phyloP scores from a whole-genome alignment of 1,140 invertebrate genomes.

The Leptinotarsa texana region DNA sequence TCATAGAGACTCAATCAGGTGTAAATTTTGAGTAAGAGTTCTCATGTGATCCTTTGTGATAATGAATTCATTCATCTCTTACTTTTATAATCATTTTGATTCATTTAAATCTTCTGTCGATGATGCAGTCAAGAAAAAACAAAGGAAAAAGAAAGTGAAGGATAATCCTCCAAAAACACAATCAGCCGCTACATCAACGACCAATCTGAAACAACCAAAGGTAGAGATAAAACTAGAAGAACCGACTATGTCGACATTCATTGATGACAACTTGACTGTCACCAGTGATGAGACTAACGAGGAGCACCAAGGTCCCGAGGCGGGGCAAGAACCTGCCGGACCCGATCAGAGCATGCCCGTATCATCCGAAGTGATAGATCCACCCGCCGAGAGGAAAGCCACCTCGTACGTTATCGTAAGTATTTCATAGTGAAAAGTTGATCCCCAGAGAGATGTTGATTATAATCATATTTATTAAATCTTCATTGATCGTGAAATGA shows the following conservation, averaged over 20 bases:
- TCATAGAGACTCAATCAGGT: too few species aligned
- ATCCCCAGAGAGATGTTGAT: too few species aligned
- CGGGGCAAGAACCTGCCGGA: slow-evolving; percentile 62
- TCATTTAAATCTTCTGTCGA: too few species aligned
- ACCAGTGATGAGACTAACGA: slow-evolving; percentile 36
- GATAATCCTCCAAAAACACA: slow-evolving; percentile 38
- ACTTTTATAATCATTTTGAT: too few species aligned
- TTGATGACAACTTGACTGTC: neutral
- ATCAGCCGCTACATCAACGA: slow-evolving; percentile 25
- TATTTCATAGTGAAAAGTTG: slow-evolving; percentile 1
- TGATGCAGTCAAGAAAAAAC: slow-evolving; percentile 44
- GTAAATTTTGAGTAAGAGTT: too few species aligned
- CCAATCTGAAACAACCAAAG: slow-evolving; percentile 20
- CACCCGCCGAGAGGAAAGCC: slow-evolving; percentile 63
- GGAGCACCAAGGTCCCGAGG: slow-evolving; percentile 59
- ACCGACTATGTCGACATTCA: slow-evolving; percentile 32
- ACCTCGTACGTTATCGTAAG: slow-evolving; percentile 63
- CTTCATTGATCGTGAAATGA: too few species aligned
- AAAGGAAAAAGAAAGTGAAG: slow-evolving; percentile 52
- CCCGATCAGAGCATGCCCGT: slow-evolving; percentile 65
- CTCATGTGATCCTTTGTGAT: too few species aligned
- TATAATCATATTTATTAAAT: too few species aligned
- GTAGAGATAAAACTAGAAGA: slow-evolving; percentile 47
- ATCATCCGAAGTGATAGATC: slow-evolving; percentile 56
- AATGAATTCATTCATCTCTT: too few species aligned